A percentile compares a stretch with the other conserved stretches of the same genome.
phyloP scores from a whole-genome alignment of 2,888 invertebrate species.

The Notodonta ziczac region DNA sequence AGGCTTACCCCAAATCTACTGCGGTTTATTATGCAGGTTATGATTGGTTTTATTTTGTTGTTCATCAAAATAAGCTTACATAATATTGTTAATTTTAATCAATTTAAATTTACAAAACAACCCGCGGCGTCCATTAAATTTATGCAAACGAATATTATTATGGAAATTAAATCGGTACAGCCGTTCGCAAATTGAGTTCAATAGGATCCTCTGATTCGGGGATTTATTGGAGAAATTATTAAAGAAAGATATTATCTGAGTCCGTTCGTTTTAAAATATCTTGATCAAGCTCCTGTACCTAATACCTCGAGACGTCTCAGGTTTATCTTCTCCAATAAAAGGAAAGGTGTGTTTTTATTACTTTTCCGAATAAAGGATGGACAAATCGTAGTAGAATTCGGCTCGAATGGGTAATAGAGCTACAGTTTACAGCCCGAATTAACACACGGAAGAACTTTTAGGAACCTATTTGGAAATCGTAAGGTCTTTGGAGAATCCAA shows the following conservation, averaged over 20 bases:
- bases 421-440: slow-evolving; percentile 2
- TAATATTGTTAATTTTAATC: slow-evolving; percentile 3
- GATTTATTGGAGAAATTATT: slow-evolving; percentile 6
- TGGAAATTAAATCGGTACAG: slow-evolving; percentile 7
- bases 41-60: too few species aligned
- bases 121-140: slow-evolving; percentile 1
- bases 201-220: slow-evolving; percentile 6
- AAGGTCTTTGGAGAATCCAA: not conserved
- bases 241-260: slow-evolving; percentile 6
- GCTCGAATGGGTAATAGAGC: not conserved
- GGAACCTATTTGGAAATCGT: not conserved
- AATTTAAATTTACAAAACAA: slow-evolving; percentile 5
- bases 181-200: slow-evolving; percentile 5
- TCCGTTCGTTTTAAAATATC: slow-evolving; percentile 1
- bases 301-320: not conserved
- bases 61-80: not conserved
- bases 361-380: not conserved
- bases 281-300: not conserved
- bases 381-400: not conserved
- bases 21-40: too few species aligned
- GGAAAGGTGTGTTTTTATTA: slow-evolving; percentile 3
- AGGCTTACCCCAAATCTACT: too few species aligned
- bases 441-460: not conserved
- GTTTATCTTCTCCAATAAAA: not conserved
- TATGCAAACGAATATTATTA: slow-evolving; percentile 8